These are phyloP conservation scores for Xenentodon cancila DNA, from an alignment of 2,797 vertebrate species.

Conservation along the genomic window DNA sequence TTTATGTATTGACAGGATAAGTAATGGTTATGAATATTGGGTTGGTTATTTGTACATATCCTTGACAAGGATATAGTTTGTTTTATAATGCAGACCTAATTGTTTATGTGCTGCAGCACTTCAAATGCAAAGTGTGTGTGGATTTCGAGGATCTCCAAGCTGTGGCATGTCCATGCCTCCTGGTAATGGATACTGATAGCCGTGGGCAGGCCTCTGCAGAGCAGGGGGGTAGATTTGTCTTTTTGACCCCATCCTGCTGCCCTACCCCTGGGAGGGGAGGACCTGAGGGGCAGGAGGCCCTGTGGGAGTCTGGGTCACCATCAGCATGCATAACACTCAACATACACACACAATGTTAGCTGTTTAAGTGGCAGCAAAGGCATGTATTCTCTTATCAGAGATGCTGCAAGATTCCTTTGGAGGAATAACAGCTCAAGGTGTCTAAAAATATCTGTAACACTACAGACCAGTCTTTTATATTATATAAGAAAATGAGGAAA, in stretches of 20 bases:
- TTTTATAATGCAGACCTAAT: neutral
- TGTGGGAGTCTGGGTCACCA: constrained; percentile 65
- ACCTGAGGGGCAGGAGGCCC: constrained; percentile 49
- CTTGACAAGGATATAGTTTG: neutral
- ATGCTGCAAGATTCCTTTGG: constrained; percentile 8
- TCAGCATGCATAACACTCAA: constrained; percentile 73
- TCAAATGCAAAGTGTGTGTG: constrained; percentile 1
- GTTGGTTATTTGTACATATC: neutral
- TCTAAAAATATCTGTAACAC: too few relatives aligned
- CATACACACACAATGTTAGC: constrained; percentile 57
- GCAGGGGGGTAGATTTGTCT: constrained; percentile 64
- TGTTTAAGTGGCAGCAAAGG: constrained; percentile 28
- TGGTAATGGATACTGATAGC: constrained; percentile 78
- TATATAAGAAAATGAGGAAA: constrained; percentile 6
- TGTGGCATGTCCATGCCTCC: constrained; percentile 44
- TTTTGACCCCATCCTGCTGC: constrained; percentile 70
- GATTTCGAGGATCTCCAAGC: constrained; percentile 42
- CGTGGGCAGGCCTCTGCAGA: constrained; percentile 70
- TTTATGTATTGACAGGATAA: neutral
- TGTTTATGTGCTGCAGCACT: neutral
- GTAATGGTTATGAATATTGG: neutral
- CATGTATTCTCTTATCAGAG: constrained; percentile 17
- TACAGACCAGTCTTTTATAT: neutral
- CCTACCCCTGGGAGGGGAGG: constrained; percentile 53
- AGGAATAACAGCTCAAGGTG: neutral